Evolutionary conservation across 2,888 invertebrate genomes (phyloP).

Genomic region (Cenopis cana): DNA sequence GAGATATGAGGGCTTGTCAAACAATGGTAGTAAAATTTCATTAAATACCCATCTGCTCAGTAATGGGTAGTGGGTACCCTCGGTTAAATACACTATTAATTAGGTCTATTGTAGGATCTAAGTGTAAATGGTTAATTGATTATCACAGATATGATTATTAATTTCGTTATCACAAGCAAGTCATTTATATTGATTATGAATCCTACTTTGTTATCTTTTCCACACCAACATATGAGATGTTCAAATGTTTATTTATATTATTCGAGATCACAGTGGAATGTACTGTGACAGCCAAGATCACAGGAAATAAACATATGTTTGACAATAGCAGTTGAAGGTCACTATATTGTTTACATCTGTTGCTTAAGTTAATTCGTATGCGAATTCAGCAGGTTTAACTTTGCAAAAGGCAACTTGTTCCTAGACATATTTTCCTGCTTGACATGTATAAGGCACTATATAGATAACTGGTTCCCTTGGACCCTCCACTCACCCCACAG

Average conservation of each 20-base stretch:
- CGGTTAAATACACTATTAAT: too few species aligned
- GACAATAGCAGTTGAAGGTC: slow-evolving; percentile 37
- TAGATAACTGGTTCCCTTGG: background rate
- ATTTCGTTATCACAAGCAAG: too few species aligned
- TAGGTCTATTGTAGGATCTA: too few species aligned
- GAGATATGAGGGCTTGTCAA: too few species aligned
- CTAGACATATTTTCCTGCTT: background rate
- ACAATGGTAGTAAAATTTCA: too few species aligned
- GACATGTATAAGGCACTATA: background rate
- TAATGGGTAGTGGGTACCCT: too few species aligned
- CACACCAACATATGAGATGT: background rate
- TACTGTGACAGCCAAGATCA: slow-evolving; percentile 36
- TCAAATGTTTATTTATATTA: slow-evolving; percentile 22
- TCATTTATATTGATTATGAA: background rate
- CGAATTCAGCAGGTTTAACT: background rate
- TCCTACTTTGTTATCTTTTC: slow-evolving; percentile 18
- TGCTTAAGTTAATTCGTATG: background rate
- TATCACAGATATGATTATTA: background rate
- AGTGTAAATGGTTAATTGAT: background rate
- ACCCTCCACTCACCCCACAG: slow-evolving; percentile 91
- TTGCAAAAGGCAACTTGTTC: background rate
- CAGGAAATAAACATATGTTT: slow-evolving; percentile 23
- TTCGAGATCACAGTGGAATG: slow-evolving; percentile 34
- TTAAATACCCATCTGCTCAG: too few species aligned
- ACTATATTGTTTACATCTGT: slow-evolving; percentile 35